A percentile compares a stretch with the other conserved stretches of the same genome.
These are phyloP conservation scores for Centrocercus urophasianus DNA, from an alignment of 2,113 vertebrate species.

Conservation along the genomic window DNA sequence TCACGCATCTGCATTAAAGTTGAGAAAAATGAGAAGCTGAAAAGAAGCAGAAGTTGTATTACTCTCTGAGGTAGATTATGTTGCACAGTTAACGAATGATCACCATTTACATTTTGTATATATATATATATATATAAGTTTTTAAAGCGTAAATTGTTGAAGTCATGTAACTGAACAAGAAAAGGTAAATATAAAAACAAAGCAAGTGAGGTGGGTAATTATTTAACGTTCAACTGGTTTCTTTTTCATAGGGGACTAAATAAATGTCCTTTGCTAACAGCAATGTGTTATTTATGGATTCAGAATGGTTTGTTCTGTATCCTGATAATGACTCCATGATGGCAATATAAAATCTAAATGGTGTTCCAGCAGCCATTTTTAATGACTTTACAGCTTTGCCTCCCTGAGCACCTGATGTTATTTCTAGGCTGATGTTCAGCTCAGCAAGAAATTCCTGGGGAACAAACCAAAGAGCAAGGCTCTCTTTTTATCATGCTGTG, in stretches of 20 bases:
- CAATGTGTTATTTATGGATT: not conserved
- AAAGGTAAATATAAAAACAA: not conserved
- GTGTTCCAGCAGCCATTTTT: rapidly evolving
- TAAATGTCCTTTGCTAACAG: not conserved
- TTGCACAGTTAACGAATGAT: constrained; percentile 63
- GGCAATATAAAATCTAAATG: not conserved
- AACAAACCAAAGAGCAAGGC: not conserved
- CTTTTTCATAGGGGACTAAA: not conserved
- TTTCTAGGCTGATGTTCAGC: not conserved
- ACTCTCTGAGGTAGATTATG: constrained; percentile 66
- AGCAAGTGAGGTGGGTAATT: not conserved
- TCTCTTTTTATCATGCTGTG: rapidly evolving
- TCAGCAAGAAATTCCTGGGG: not conserved
- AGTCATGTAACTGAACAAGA: not conserved
- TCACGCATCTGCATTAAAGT: constrained; percentile 69
- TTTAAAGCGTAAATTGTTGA: not conserved
- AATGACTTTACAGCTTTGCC: not conserved
- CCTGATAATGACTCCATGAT: not conserved
- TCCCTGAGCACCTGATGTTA: not conserved
- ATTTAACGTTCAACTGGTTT: not conserved
- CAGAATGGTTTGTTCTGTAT: not conserved
- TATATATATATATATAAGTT: no score
- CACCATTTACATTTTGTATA: not conserved
- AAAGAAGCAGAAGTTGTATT: constrained; percentile 76
- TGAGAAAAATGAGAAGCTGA: constrained; percentile 72